Percentiles rank a stretch among this genome's conserved stretches.
phyloP scores from a whole-genome alignment of 2,888 invertebrate species.

The Eristalinus sepulchralis region DNA sequence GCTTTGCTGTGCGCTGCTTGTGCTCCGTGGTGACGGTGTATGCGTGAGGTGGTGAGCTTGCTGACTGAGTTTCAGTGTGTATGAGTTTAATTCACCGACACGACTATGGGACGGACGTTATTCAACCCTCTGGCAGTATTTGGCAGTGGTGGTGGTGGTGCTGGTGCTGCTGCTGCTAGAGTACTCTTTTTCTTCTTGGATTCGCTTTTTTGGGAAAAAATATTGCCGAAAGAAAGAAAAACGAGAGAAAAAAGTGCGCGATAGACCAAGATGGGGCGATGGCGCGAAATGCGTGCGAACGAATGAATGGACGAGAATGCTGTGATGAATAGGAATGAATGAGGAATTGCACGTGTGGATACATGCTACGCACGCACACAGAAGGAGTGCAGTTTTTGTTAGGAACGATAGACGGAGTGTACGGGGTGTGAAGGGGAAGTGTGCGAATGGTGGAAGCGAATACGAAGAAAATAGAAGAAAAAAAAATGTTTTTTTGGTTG shows the following conservation, averaged over 20 bases:
- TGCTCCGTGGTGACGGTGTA: not conserved
- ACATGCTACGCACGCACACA: slow-evolving; percentile 69
- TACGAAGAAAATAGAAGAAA: not conserved
- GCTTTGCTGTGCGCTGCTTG: slow-evolving; percentile 11
- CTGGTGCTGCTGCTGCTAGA: not conserved
- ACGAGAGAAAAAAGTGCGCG: slow-evolving; percentile 44
- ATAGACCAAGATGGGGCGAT: slow-evolving; percentile 75
- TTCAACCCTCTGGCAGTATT: slow-evolving; percentile 57
- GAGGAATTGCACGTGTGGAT: slow-evolving; percentile 65
- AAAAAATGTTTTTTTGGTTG: not conserved
- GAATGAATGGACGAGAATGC: slow-evolving; percentile 71
- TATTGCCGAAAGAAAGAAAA: slow-evolving; percentile 69
- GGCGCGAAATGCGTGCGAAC: slow-evolving; percentile 75
- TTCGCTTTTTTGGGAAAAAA: slow-evolving; percentile 42
- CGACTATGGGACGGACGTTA: slow-evolving; percentile 35
- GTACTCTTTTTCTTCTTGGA: slow-evolving; percentile 20
- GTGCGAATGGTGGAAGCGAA: slow-evolving; percentile 14
- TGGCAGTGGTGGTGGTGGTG: not conserved
- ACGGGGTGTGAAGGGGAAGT: not conserved
- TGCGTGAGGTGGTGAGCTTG: slow-evolving; percentile 34
- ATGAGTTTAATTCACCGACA: slow-evolving; percentile 51
- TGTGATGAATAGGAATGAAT: slow-evolving; percentile 63
- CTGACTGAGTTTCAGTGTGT: slow-evolving; percentile 29
- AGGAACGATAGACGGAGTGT: not conserved
- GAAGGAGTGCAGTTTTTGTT: slow-evolving; percentile 69